Conservation (phyloP, 2,888 invertebrate species). For the Drosophila vallismaia region DNA sequence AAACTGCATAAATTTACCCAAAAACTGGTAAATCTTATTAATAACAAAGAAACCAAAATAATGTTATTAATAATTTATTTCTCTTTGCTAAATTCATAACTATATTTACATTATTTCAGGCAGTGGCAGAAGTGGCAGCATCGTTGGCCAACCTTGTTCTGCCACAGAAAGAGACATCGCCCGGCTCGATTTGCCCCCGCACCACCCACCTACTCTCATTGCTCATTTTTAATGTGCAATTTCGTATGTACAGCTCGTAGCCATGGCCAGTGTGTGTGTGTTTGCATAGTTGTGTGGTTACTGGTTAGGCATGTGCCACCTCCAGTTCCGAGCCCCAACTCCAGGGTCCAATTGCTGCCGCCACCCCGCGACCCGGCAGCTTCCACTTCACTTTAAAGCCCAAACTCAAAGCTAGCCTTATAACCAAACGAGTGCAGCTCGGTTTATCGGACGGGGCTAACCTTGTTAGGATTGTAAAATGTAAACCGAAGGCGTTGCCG, state of each 20-base stretch:
- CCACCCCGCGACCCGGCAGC: not conserved
- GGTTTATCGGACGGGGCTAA: slow-evolving; percentile 75
- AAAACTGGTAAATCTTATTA: not conserved
- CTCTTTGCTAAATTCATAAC: no score
- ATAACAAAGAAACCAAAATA: not conserved
- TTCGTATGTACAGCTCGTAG: slow-evolving; percentile 54
- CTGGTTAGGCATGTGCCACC: slow-evolving; percentile 76
- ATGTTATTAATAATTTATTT: no score
- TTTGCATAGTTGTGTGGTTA: slow-evolving; percentile 64
- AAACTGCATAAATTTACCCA: not conserved
- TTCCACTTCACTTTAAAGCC: slow-evolving; percentile 19
- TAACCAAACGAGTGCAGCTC: slow-evolving; percentile 46
- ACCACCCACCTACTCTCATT: slow-evolving; percentile 53
- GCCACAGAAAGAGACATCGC: slow-evolving; percentile 70
- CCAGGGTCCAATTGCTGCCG: slow-evolving; percentile 4
- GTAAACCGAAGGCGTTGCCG: slow-evolving; percentile 78
- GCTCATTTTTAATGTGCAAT: slow-evolving; percentile 76
- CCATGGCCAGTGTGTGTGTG: slow-evolving; percentile 53
- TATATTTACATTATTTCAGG: not conserved
- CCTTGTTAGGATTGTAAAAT: slow-evolving; percentile 80
- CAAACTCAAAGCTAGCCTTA: slow-evolving; percentile 5
- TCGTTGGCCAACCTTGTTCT: slow-evolving; percentile 65
- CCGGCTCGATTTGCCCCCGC: slow-evolving; percentile 21
- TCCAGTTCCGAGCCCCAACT: slow-evolving; percentile 42
- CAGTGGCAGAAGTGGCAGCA: slow-evolving; percentile 12